A percentile compares a stretch with the other conserved stretches of the same genome.
Evolutionary conservation across 2,888 invertebrate species (phyloP).

Genomic region (Acleris cristana): DNA sequence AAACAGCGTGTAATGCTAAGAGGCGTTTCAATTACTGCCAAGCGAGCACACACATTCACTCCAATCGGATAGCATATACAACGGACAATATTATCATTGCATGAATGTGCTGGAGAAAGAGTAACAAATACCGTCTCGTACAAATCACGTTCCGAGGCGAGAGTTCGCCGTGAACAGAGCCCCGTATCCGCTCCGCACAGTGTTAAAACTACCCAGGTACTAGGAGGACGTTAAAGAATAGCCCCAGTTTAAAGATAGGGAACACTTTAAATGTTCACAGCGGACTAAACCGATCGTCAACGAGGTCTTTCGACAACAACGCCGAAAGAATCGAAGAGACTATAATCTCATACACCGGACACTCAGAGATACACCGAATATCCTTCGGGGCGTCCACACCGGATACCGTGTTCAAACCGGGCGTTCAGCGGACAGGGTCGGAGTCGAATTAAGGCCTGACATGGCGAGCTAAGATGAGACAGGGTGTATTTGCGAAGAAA

Average conservation of each 20-base stretch:
- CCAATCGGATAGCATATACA: not conserved
- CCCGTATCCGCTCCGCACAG: too few relatives aligned
- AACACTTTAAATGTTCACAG: not conserved
- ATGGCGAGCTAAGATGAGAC: too few relatives aligned
- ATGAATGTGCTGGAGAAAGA: not conserved
- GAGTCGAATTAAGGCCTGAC: too few relatives aligned
- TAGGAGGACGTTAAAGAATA: not conserved
- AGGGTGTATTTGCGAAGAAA: too few relatives aligned
- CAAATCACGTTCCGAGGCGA: not conserved
- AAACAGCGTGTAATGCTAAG: not conserved
- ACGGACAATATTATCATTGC: not conserved
- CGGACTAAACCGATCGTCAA: too few relatives aligned
- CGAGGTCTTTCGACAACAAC: too few relatives aligned
- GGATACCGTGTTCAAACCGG: too few relatives aligned
- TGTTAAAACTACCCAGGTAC: not conserved
- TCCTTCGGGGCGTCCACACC: too few relatives aligned
- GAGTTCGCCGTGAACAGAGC: not conserved
- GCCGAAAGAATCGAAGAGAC: too few relatives aligned
- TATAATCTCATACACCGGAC: too few relatives aligned
- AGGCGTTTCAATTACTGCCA: not conserved
- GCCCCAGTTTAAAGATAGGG: not conserved
- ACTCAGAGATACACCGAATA: too few relatives aligned
- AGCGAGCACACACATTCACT: not conserved
- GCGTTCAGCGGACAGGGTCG: too few relatives aligned
- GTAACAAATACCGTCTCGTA: not conserved